Base-by-base conservation (phyloP, 1,140 invertebrate genomes). In the Gryon sp. region DNA sequence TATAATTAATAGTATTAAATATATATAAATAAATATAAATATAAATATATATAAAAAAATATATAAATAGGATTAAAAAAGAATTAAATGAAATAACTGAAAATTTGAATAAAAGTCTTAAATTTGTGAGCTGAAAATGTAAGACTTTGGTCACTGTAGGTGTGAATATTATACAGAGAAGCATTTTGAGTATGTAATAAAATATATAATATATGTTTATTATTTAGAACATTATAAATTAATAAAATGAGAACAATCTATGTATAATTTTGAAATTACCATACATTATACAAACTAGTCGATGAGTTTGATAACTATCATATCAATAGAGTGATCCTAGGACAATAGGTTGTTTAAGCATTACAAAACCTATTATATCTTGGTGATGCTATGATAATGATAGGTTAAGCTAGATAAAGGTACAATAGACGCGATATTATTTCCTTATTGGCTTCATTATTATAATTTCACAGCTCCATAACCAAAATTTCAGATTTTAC, bases 331-430 rank as follows among this genome's bases (percentile, higher is more conserved):
- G 48, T 66, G 48, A 53, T 66, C 48, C 62, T 45, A 8, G 62
- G 19, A 66, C 62, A 66, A 66, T 66, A 36, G 62, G 48, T 53
- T 66, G 48, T 66, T 66, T 66, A 53, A 66, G 62, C 62, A 45
- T 65, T 65, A 43, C 60, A 65, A 65, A 65, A 65, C 60, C 60
- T 65, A 63, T 63, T 63, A 63, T 63, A 41, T 46, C 28, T 60
- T 60, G 28, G 26, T 60, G 57, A 46, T 60, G 40, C 41, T 46
- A 46, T 46, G 57, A 60, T 60, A 60, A 60, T 60, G 57, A 60
- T 60, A 46, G 57, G 40, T 60, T 60, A 46, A 46, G 41, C 57
- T 46, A 59, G 53, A 59, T 60, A 46, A 46, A 60, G 41, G 40
- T 36, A 46, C 41, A 60, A 60, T 60, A 38, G 55, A 60, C 18